phyloP scores from a whole-genome alignment of 1,140 invertebrate genomes.

The Habropoda laboriosa region DNA sequence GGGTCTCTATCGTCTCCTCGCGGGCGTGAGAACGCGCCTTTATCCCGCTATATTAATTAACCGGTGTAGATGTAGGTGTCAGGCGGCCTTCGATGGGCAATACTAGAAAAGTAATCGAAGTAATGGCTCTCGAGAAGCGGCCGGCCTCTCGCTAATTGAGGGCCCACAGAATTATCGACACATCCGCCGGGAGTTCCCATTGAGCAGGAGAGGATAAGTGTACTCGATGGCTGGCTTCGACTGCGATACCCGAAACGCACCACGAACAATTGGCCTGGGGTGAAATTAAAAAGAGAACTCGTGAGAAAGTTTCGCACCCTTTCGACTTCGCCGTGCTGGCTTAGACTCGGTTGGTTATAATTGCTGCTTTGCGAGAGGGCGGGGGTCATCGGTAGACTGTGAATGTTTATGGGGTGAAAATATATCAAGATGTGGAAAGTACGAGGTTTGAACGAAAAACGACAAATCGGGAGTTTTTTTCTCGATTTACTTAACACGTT shows the following conservation, averaged over 20 bases:
- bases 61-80: slow-evolving; percentile 33
- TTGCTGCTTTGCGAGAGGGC: no score
- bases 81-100: slow-evolving; percentile 52
- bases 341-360: no score
- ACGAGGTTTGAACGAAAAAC: no score
- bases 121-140: slow-evolving; percentile 65
- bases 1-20: no score
- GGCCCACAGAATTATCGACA: slow-evolving; percentile 66
- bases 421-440: no score
- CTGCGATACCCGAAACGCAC: slow-evolving; percentile 38
- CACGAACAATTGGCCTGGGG: slow-evolving; percentile 41
- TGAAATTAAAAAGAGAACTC: slow-evolving; percentile 40
- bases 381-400: no score
- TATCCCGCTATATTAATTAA: slow-evolving; percentile 40
- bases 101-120: slow-evolving; percentile 66
- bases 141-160: slow-evolving; percentile 60
- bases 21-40: slow-evolving; percentile 2
- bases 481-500: no score
- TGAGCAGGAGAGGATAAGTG: not conserved
- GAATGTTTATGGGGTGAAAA: no score
- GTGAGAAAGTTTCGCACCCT: not conserved
- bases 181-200: slow-evolving; percentile 48
- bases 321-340: not conserved
- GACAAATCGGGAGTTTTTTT: no score
- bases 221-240: slow-evolving; percentile 34